Percentiles rank a stretch among this genome's conserved stretches.
Evolutionary conservation across 2,888 invertebrate species (phyloP).

Genomic region (Ophioninae sp.): DNA sequence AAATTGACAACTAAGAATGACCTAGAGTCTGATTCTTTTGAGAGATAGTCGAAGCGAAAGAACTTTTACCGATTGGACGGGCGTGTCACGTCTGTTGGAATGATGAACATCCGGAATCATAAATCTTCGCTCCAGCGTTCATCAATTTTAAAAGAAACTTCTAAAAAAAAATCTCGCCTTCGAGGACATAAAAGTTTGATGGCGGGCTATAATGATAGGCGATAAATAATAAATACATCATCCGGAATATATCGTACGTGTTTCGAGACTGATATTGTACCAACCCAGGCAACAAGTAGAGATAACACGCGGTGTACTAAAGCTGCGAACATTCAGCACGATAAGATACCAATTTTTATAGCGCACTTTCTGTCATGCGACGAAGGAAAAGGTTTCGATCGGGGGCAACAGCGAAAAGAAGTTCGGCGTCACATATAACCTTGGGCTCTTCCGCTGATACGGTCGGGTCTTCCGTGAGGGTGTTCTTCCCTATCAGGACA

Average conservation of each 20-base stretch:
- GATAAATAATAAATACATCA: slow-evolving; percentile 29
- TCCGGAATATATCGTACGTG: slow-evolving; percentile 1
- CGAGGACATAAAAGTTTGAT: neutral
- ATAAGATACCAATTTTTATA: slow-evolving; percentile 52
- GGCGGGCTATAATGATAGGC: slow-evolving; percentile 13
- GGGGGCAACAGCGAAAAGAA: slow-evolving; percentile 35
- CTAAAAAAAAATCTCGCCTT: neutral
- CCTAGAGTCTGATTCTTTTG: too few relatives aligned
- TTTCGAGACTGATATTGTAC: slow-evolving; percentile 3
- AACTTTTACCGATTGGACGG: too few relatives aligned
- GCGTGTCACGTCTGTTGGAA: too few relatives aligned
- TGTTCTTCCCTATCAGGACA: slow-evolving; percentile 41
- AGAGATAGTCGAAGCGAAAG: too few relatives aligned
- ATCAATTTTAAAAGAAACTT: neutral
- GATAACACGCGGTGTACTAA: neutral
- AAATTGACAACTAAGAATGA: too few relatives aligned
- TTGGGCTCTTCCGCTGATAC: slow-evolving; percentile 36
- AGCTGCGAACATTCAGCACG: slow-evolving; percentile 25
- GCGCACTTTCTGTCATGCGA: slow-evolving; percentile 4
- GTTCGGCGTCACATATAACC: slow-evolving; percentile 45
- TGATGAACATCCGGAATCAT: neutral
- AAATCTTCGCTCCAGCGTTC: neutral
- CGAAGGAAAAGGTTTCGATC: slow-evolving; percentile 26
- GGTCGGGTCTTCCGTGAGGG: slow-evolving; percentile 15
- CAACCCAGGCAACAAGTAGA: slow-evolving; percentile 23